Evolutionary conservation across 2,113 vertebrate species (phyloP), one percentile per base, ranked within the genome.

Genomic region (Gracilinanus agilis): DNA sequence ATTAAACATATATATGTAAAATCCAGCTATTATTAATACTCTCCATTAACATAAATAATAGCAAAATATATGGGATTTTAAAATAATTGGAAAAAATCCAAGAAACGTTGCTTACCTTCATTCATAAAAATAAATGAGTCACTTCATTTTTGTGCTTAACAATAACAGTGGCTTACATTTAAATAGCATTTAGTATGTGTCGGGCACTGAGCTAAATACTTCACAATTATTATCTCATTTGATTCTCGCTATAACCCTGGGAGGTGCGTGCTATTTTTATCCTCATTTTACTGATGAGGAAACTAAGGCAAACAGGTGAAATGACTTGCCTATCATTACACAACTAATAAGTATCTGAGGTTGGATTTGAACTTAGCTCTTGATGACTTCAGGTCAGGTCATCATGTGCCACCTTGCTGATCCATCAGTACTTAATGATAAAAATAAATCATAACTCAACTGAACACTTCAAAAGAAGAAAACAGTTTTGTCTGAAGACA

Each of bases 1-100:
- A 95, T 89, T n/a, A 95, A 29, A 93, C 90, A 58, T 58, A 24
- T 83, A 54, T 54, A 90, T 55, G 16, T 67, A n/a, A n/a, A 16
- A 34, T 3, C 61, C 34, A 67, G 61, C 29, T 67, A 16, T 67
- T 25, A 10, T 4, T 67, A 29, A 34, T 67, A 13, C 1, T 67
- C 34, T 67, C 34, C 61, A 19, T 67, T 12, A 67, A n/a, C 13
- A 67, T 67, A 67, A 67, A 67, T 34, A 27, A 58, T 58, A 67
- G n/a, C 61, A 67, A 27, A 67, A 67, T 67, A 34, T n/a, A 67
- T 16, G 29, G 61, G 0, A 67, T 67, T 67, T 34, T 16, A 29
- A 61, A 61, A 61, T 34, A 67, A 67, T 4, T 67, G 29, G 16
- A n/a, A 83, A 75, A 83, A 83, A 83, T 83, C 67, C 16, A n/a